phyloP scores from a whole-genome alignment of 2,113 vertebrate genomes.

The Dinomys branickii region DNA sequence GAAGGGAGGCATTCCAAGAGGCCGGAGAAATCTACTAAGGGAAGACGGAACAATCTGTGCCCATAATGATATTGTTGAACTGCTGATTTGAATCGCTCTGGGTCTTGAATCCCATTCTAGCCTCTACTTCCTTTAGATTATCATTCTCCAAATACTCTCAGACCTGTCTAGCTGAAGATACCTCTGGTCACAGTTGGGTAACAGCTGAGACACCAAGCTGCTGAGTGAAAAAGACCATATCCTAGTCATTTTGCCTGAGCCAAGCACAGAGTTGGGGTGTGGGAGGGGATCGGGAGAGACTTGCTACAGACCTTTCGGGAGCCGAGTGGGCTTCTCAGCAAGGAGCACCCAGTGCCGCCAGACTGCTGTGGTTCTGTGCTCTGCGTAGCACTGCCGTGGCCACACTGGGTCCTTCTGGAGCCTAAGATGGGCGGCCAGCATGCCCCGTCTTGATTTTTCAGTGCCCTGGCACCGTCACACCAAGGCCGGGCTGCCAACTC shows the following conservation, averaged over 20 bases:
- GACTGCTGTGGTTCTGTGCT: background rate
- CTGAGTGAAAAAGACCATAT: background rate
- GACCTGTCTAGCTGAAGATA: background rate
- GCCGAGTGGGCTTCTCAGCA: background rate
- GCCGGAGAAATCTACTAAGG: background rate
- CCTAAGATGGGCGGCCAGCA: background rate
- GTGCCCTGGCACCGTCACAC: background rate
- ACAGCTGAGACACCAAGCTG: background rate
- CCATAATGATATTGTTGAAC: background rate
- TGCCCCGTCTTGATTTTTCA: constrained; percentile 44
- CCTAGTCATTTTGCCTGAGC: background rate
- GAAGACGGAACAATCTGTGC: background rate
- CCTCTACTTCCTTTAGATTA: background rate
- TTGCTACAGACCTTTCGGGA: background rate
- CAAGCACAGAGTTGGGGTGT: background rate
- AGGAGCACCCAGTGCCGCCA: background rate
- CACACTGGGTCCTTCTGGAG: background rate
- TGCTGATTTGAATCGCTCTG: background rate
- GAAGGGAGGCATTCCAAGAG: background rate
- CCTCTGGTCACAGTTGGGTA: background rate
- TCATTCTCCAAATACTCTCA: background rate
- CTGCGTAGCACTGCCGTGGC: background rate
- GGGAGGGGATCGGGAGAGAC: background rate
- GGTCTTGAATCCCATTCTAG: background rate
- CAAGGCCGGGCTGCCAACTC: constrained; percentile 17